Conservation (phyloP, 2,797 vertebrate genomes). For the Cygnus olor region DNA sequence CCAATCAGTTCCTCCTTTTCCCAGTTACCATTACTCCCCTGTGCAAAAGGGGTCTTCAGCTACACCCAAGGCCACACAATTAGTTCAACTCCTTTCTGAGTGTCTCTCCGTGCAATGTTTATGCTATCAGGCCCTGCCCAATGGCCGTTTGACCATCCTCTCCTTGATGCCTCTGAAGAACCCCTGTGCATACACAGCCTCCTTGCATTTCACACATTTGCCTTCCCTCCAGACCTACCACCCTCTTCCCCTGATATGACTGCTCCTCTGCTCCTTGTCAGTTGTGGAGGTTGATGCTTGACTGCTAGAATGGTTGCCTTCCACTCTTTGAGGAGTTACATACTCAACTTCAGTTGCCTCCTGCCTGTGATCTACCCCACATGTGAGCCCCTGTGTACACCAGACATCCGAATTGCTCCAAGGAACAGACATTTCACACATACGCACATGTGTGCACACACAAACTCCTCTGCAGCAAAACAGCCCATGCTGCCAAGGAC, state of each 20-base stretch:
- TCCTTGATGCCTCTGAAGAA: neutral
- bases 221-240: neutral
- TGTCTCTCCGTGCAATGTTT: neutral
- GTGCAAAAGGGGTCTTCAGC: neutral
- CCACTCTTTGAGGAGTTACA: neutral
- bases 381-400: neutral
- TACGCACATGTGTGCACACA: accelerated
- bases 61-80: neutral
- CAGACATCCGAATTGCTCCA: neutral
- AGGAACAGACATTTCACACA: neutral
- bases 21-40: neutral
- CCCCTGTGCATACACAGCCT: neutral
- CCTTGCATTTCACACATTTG: neutral
- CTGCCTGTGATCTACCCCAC: neutral
- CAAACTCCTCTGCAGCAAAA: neutral
- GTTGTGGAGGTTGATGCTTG: neutral
- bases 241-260: neutral
- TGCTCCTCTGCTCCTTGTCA: neutral
- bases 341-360: neutral
- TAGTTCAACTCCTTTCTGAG: neutral
- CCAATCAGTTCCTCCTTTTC: neutral
- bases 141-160: neutral
- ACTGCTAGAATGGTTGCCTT: neutral
- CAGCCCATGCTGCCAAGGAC: neutral
- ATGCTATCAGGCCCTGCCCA: neutral